A percentile compares a stretch with the other conserved stretches of the same genome.
Conservation (phyloP, 1,140 invertebrate genomes). For the Capitella teleta region DNA sequence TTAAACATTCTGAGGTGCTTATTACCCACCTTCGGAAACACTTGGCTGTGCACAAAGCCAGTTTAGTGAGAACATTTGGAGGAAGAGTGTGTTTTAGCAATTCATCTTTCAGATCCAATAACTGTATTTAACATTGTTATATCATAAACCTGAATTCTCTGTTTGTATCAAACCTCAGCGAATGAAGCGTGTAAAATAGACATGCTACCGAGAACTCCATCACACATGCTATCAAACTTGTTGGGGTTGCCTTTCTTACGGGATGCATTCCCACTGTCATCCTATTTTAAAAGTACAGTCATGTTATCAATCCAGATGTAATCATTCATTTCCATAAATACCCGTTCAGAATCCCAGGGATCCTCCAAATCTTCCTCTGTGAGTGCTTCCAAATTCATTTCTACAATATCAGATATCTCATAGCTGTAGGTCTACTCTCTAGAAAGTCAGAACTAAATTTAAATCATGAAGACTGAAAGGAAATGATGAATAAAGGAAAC, state of each 20-base stretch:
- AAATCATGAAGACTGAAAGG: no score
- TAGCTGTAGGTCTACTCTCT: no score
- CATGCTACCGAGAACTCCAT: slow-evolving; percentile 31
- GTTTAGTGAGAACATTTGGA: slow-evolving; percentile 29
- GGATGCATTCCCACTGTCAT: not conserved
- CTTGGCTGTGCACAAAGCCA: slow-evolving; percentile 30
- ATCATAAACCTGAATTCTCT: not conserved
- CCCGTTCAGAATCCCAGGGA: no score
- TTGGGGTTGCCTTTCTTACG: slow-evolving; percentile 15
- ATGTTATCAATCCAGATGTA: no score
- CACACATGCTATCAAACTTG: slow-evolving; percentile 36
- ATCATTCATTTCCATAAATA: no score
- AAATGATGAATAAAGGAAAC: no score
- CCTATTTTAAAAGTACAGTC: no score
- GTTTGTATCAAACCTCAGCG: slow-evolving; percentile 18
- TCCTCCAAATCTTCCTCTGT: no score
- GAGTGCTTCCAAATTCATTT: no score
- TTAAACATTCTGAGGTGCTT: slow-evolving; percentile 1
- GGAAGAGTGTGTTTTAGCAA: slow-evolving; percentile 34
- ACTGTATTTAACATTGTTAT: slow-evolving; percentile 11
- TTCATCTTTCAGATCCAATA: slow-evolving; percentile 39
- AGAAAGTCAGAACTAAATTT: no score
- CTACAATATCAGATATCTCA: no score
- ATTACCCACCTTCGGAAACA: slow-evolving; percentile 35
- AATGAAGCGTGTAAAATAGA: slow-evolving; percentile 27